phyloP scores from a whole-genome alignment of 2,888 invertebrate genomes.

The Balanococcus diminutus region DNA sequence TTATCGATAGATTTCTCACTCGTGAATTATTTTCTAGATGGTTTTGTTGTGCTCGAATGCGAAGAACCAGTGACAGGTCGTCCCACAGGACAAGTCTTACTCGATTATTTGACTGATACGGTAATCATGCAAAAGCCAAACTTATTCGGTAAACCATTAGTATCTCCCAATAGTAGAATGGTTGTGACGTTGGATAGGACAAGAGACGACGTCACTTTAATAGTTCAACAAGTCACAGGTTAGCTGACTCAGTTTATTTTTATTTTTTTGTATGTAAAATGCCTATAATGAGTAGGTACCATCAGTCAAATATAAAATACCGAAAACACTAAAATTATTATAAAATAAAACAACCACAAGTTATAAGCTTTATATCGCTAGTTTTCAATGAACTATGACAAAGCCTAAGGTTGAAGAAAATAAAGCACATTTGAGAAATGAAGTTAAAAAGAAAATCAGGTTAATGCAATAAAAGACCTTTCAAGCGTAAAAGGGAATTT shows the following conservation, averaged over 20 bases:
- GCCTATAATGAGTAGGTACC: too few species aligned
- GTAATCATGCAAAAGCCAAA: constrained; percentile 70
- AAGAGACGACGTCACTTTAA: constrained; percentile 67
- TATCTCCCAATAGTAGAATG: constrained; percentile 74
- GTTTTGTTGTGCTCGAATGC: constrained; percentile 74
- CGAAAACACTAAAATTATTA: too few species aligned
- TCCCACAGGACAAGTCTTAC: constrained; percentile 70
- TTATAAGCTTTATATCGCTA: too few species aligned
- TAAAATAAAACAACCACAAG: too few species aligned
- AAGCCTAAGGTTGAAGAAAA: background rate
- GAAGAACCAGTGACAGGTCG: constrained; percentile 70
- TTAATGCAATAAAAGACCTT: background rate
- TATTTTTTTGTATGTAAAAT: background rate
- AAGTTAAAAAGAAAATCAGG: background rate
- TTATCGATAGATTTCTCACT: background rate
- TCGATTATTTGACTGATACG: constrained; percentile 76
- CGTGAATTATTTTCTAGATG: constrained; percentile 65
- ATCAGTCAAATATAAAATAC: too few species aligned
- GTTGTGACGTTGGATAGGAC: constrained; percentile 71
- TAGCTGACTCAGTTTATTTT: constrained; percentile 59
- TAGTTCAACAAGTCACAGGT: constrained; percentile 70
- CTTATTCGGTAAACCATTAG: constrained; percentile 70
- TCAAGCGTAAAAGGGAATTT: background rate
- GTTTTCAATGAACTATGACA: too few species aligned
- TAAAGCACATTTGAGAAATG: background rate